Evolutionary conservation across 2,888 invertebrate genomes (phyloP).

Genomic region (Drosophila neonasuta): DNA sequence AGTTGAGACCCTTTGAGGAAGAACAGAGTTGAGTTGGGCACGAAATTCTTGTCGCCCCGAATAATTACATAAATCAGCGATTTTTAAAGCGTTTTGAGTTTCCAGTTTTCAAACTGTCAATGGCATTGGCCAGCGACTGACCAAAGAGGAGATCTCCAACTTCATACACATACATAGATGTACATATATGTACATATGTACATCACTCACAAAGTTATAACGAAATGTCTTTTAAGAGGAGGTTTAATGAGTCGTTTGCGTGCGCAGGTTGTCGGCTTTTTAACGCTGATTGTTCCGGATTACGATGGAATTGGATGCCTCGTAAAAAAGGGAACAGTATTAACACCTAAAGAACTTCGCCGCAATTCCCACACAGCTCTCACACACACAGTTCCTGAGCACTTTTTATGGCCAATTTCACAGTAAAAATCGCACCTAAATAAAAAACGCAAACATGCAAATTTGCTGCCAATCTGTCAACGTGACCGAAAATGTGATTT

Average conservation of each 20-base stretch:
- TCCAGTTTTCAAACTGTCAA: constrained; percentile 75
- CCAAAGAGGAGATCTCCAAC: neutral
- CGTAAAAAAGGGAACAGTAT: constrained; percentile 51
- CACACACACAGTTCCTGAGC: neutral
- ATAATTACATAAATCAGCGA: constrained; percentile 79
- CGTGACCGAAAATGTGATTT: constrained; percentile 32
- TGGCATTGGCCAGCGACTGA: constrained; percentile 25
- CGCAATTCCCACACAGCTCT: constrained; percentile 37
- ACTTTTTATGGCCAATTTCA: constrained; percentile 37
- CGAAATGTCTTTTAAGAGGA: constrained; percentile 18
- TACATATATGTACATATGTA: constrained; percentile 15
- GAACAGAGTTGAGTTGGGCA: constrained; percentile 38
- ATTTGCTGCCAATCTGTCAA: constrained; percentile 48
- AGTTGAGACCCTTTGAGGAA: neutral
- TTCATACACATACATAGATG: constrained; percentile 2
- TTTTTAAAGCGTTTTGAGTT: constrained; percentile 78
- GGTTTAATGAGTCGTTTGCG: constrained; percentile 62
- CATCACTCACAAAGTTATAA: constrained; percentile 13
- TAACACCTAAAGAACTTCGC: constrained; percentile 52
- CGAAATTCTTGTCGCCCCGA: constrained; percentile 76
- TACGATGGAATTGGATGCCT: constrained; percentile 34
- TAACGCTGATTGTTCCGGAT: constrained; percentile 61
- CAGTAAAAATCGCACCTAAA: constrained; percentile 56
- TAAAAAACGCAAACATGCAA: constrained; percentile 26
- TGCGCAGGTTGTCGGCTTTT: constrained; percentile 66